Evolutionary conservation across 2,888 invertebrate genomes (phyloP).

Genomic region (Heliconius erato): DNA sequence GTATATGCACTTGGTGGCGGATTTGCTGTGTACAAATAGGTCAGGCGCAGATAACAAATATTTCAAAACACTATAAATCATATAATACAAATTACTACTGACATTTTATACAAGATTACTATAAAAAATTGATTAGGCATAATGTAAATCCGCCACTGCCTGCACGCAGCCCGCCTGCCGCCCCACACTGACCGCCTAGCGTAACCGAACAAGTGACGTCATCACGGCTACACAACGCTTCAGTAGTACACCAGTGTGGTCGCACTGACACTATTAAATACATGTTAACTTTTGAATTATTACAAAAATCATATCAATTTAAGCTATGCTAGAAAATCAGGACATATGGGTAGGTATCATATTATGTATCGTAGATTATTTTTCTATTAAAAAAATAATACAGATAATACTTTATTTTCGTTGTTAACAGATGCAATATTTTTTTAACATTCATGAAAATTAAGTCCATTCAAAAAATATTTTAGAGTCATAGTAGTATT

Average conservation of each 20-base stretch:
- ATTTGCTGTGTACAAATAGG: background rate
- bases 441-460: background rate
- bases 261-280: conserved; percentile 9
- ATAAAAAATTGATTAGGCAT: background rate
- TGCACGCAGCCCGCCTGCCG: conserved; percentile 18
- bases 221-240: conserved; percentile 29
- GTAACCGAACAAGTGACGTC: conserved; percentile 19
- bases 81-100: no score
- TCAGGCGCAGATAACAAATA: no score
- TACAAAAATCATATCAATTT: conserved; percentile 4
- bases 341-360: conserved; percentile 20
- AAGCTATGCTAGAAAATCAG: conserved; percentile 15
- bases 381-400: background rate
- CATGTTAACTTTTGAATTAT: conserved; percentile 3
- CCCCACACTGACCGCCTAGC: conserved; percentile 20
- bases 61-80: no score
- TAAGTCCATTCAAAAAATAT: background rate
- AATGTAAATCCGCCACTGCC: conserved; percentile 24
- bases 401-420: background rate
- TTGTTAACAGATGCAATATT: background rate
- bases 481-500: background rate
- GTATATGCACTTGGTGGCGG: conserved; percentile 76
- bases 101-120: no score
- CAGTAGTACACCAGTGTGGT: conserved; percentile 40
- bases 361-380: background rate